Conservation (phyloP, 2,888 invertebrate species). For the Cryptus viduatorius region DNA sequence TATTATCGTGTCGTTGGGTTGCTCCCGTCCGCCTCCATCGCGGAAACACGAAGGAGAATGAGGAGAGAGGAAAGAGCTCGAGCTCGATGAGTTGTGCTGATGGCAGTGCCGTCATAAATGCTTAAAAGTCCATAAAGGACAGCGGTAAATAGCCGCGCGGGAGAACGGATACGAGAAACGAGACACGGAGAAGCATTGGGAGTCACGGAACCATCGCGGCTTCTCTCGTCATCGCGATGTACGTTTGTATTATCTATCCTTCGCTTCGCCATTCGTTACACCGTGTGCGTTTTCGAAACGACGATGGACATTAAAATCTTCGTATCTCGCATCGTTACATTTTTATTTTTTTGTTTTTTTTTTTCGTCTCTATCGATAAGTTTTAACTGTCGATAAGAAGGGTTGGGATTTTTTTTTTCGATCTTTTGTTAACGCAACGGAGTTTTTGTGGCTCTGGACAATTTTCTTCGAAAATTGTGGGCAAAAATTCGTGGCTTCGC, state of each 20-base stretch:
- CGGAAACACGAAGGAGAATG: not conserved
- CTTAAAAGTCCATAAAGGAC: conserved; percentile 69
- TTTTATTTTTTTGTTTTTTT: not conserved
- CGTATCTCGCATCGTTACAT: conserved; percentile 21
- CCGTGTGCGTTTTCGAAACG: conserved; percentile 37
- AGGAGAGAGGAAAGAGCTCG: conserved; percentile 9
- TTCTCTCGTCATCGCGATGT: conserved; percentile 42
- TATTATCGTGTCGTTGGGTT: conserved; percentile 69
- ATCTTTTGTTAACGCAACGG: too few species aligned
- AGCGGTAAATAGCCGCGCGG: conserved; percentile 64
- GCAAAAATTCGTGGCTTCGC: too few species aligned
- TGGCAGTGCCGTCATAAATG: conserved; percentile 67
- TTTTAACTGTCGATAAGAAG: conserved; percentile 16
- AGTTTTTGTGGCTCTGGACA: too few species aligned
- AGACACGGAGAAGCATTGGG: conserved; percentile 26
- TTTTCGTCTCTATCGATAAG: not conserved
- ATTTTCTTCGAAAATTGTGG: too few species aligned
- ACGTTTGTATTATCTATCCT: conserved; percentile 42
- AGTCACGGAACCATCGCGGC: conserved; percentile 38
- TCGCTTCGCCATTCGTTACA: conserved; percentile 21
- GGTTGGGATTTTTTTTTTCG: too few species aligned
- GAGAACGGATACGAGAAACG: conserved; percentile 53
- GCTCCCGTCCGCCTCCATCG: conserved; percentile 42
- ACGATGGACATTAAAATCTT: conserved; percentile 20
- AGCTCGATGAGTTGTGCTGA: conserved; percentile 63